Evolutionary conservation across 1,140 invertebrate species (phyloP), one percentile per base, ranked within the genome.

Genomic region (Saccostrea glomerata): DNA sequence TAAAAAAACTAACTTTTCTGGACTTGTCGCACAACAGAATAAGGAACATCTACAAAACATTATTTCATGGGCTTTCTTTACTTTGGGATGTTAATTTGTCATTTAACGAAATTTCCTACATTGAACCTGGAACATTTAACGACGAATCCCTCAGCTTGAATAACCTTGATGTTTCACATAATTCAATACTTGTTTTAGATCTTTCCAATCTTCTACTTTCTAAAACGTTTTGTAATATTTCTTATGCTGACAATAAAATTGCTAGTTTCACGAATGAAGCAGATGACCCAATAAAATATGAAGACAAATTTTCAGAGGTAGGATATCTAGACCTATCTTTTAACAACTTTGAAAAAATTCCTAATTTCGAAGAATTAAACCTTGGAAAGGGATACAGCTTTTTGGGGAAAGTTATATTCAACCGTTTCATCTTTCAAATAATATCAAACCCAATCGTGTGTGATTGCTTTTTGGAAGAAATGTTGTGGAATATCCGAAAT

Each of bases 1-100:
- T 73, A 11, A 9, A 23, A 0, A 23, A 30, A 20, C 25, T 73
- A 12, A 9, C n/a, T 3, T 73, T 23, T 13, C 23, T 73, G n/a
- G 66, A 73, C 66, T 73, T 73, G 66, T 73, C 66, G 7, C 25
- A 73, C 66, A 73, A 73, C 12, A 23, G 66, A 11, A 73, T 73
- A 7, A 25, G 0, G 5, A 30, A 11, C 23, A 23, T 73, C 12
- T 13, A 7, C 12, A 13, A 23, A 23, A 36, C 66, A 25, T 13
- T 25, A 9, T 73, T 73, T 12, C 23, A 3, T 0, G 25, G 25
- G 2, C 66, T 73, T 30, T 25, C 66, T 25, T 30, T 25, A 23
- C 66, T 25, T 13, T 25, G 13, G 25, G 13, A 73, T 73, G 23
- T 73, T 3, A 4, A 73, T 73, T 23, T 73, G 12, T 73, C 66